These are phyloP conservation scores for Leptocoma aspasia DNA, from an alignment of 2,113 vertebrate species.

Conservation along the genomic window DNA sequence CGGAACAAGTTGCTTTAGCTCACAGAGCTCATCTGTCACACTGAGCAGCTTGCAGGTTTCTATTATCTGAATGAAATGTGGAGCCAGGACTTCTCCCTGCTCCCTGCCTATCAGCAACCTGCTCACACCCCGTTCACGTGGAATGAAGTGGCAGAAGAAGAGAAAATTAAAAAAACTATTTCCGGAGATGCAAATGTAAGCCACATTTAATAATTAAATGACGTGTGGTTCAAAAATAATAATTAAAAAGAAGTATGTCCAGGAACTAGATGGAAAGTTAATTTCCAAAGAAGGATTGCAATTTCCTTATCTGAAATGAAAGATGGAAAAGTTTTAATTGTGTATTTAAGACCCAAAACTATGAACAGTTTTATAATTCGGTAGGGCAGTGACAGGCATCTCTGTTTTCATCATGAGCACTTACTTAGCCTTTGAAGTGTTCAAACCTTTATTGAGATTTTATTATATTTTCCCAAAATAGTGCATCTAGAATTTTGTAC, in stretches of 20 bases:
- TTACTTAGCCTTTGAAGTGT: conserved; percentile 28
- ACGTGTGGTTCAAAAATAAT: not conserved
- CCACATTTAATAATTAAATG: not conserved
- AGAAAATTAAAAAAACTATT: not conserved
- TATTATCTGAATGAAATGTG: conserved; percentile 66
- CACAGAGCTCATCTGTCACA: conserved; percentile 70
- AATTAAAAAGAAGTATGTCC: not conserved
- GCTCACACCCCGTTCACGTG: not conserved
- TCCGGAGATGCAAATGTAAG: not conserved
- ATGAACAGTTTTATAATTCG: not conserved
- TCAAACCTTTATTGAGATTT: not conserved
- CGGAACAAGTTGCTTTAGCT: conserved; percentile 68
- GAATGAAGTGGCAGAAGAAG: not conserved
- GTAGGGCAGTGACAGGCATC: not conserved
- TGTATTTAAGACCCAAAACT: not conserved
- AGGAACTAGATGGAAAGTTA: not conserved
- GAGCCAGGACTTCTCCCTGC: not conserved
- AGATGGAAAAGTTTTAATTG: not conserved
- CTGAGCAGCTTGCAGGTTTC: conserved; percentile 66
- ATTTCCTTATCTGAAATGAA: not conserved
- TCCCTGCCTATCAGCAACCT: not conserved
- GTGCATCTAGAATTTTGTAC: not conserved
- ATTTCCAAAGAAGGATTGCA: not conserved
- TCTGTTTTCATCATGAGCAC: not conserved
- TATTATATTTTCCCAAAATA: conserved; percentile 8